Percentiles rank a stretch among this genome's conserved stretches.
These are phyloP conservation scores for Drosophila setifemur DNA, from an alignment of 1,140 invertebrate species.

Conservation along the genomic window DNA sequence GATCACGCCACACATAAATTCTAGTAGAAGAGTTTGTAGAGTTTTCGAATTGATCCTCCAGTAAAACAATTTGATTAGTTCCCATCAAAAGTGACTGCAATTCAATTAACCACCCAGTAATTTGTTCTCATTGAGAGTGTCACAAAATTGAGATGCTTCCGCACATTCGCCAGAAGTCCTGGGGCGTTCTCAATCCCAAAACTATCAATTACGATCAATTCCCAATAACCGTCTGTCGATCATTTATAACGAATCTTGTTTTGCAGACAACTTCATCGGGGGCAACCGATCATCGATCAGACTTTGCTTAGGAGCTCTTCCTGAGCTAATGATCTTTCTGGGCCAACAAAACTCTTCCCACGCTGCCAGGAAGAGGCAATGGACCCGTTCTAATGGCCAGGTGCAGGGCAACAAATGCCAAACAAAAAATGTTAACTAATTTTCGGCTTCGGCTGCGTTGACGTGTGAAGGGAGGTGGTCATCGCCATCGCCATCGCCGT, in stretches of 20 bases:
- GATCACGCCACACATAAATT: background rate
- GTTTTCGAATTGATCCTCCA: background rate
- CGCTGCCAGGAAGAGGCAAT: constrained; percentile 27
- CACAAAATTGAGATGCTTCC: constrained; percentile 48
- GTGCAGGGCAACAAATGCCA: constrained; percentile 49
- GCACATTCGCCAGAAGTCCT: constrained; percentile 15
- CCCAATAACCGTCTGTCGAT: constrained; percentile 20
- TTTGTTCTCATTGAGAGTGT: constrained; percentile 3
- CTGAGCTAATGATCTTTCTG: constrained; percentile 33
- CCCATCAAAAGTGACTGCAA: constrained; percentile 13
- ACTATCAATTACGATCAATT: constrained; percentile 52
- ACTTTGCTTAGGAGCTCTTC: constrained; percentile 10
- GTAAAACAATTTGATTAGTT: background rate
- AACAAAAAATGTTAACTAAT: constrained; percentile 78
- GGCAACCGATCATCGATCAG: constrained; percentile 25
- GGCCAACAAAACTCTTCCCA: constrained; percentile 22
- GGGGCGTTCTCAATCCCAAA: background rate
- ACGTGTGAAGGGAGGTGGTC: constrained; percentile 64
- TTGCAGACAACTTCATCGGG: constrained; percentile 28
- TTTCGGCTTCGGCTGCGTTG: constrained; percentile 78
- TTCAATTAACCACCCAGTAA: constrained; percentile 15
- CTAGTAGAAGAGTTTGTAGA: too few species aligned
- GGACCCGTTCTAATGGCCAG: constrained; percentile 42
- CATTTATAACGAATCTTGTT: constrained; percentile 40
- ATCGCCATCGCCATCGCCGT: too few species aligned